Evolutionary conservation across 2,888 invertebrate genomes (phyloP).

Genomic region (Eulithis prunata): DNA sequence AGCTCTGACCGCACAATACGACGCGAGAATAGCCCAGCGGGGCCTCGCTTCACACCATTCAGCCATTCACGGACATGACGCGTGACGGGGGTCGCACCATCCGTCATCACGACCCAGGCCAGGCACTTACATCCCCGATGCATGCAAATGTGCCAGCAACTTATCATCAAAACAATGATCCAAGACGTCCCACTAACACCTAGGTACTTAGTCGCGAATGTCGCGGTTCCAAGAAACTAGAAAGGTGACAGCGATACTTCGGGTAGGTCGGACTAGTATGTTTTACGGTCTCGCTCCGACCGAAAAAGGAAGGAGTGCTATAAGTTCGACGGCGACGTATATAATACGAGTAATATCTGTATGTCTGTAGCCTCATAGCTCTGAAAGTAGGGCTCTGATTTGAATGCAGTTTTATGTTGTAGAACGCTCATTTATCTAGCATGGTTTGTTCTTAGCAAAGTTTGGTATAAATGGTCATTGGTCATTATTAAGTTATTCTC

Average conservation of each 20-base stretch:
- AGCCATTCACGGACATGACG: slow-evolving; percentile 66
- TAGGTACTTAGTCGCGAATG: slow-evolving; percentile 12
- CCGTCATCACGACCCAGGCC: slow-evolving; percentile 56
- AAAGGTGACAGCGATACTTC: neutral
- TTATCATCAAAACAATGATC: slow-evolving; percentile 27
- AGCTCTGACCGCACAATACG: slow-evolving; percentile 60
- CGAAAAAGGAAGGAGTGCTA: no score
- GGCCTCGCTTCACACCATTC: slow-evolving; percentile 65
- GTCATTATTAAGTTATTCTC: no score
- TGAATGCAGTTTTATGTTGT: neutral
- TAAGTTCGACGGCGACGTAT: no score
- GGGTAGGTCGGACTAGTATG: no score
- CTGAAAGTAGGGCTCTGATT: neutral
- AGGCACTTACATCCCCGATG: slow-evolving; percentile 14
- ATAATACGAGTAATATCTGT: no score
- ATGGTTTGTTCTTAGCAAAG: no score
- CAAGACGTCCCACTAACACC: no score
- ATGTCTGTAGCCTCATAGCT: neutral
- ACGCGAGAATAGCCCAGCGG: slow-evolving; percentile 73
- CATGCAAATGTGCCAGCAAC: slow-evolving; percentile 55
- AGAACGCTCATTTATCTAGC: neutral
- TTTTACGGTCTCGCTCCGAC: neutral
- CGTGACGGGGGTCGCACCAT: slow-evolving; percentile 67
- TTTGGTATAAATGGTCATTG: no score
- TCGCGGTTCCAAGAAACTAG: slow-evolving; percentile 24